A percentile compares a stretch with the other conserved stretches of the same genome.
phyloP scores from a whole-genome alignment of 2,113 vertebrate species.

The Acrocephalus kingi region DNA sequence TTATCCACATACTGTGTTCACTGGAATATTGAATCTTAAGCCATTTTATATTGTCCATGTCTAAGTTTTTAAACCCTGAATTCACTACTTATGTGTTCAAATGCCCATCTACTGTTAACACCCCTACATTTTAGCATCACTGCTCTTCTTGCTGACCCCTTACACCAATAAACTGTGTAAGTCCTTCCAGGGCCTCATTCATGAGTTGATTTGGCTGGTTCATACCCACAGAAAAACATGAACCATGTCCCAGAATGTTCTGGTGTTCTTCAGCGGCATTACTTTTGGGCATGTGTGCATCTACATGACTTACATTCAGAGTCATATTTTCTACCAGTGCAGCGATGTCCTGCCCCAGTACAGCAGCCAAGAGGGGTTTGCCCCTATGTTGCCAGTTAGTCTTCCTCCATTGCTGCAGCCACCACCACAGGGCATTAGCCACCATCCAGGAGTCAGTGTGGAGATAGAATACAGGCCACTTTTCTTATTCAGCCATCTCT shows the following conservation, averaged over 20 bases:
- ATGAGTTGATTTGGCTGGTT: not conserved
- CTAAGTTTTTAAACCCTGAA: not conserved
- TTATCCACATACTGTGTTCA: not conserved
- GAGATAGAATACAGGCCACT: not conserved
- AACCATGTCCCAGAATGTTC: not conserved
- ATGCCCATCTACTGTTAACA: not conserved
- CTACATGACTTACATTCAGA: rapidly evolving
- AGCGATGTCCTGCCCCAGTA: rapidly evolving
- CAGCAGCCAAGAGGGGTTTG: not conserved
- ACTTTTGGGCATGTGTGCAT: not conserved
- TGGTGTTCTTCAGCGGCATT: rapidly evolving
- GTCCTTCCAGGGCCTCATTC: not conserved
- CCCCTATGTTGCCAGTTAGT: not conserved
- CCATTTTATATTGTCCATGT: not conserved
- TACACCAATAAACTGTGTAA: not conserved
- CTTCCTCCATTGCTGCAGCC: not conserved
- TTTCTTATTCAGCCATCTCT: not conserved
- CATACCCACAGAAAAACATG: not conserved
- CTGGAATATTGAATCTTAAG: not conserved
- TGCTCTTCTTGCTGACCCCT: not conserved
- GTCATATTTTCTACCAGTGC: not conserved
- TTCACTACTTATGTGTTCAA: not conserved
- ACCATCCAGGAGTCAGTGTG: not conserved
- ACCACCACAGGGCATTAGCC: no score
- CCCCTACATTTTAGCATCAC: not conserved